Percentiles rank a stretch among this genome's conserved stretches.
phyloP scores from a whole-genome alignment of 2,888 invertebrate genomes.

The Nudaria mundana region DNA sequence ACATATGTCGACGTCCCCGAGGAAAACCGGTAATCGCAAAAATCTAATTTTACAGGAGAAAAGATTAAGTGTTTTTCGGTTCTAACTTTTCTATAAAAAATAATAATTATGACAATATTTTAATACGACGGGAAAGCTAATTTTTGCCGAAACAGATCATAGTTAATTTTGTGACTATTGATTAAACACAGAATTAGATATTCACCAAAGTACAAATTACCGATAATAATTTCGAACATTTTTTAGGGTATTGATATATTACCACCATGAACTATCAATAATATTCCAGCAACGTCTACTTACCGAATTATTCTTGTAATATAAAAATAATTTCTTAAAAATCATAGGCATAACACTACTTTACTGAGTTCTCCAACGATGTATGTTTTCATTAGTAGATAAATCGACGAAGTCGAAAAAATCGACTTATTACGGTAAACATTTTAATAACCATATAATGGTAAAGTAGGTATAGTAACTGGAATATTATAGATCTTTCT shows the following conservation, averaged over 20 bases:
- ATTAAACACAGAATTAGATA: no score
- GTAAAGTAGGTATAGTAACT: slow-evolving; percentile 9
- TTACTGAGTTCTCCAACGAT: slow-evolving; percentile 6
- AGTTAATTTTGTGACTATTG: no score
- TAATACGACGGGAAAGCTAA: background rate
- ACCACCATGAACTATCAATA: no score
- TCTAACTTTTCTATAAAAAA: background rate
- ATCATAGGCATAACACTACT: no score
- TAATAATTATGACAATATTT: background rate
- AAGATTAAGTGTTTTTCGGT: background rate
- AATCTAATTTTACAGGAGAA: no score
- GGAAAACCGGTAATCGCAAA: background rate
- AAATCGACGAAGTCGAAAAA: slow-evolving; percentile 7
- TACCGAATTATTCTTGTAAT: slow-evolving; percentile 10
- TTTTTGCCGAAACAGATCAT: no score
- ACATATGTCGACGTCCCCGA: background rate
- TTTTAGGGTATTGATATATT: no score
- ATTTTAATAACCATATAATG: slow-evolving; percentile 4
- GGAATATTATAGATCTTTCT: no score
- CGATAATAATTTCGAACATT: background rate
- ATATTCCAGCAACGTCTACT: no score
- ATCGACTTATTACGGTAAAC: slow-evolving; percentile 10
- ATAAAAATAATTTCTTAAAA: no score
- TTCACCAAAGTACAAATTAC: background rate
- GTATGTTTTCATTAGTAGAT: slow-evolving; percentile 6